phyloP scores from a whole-genome alignment of 2,797 vertebrate genomes.

The Peromyscus aztecus region DNA sequence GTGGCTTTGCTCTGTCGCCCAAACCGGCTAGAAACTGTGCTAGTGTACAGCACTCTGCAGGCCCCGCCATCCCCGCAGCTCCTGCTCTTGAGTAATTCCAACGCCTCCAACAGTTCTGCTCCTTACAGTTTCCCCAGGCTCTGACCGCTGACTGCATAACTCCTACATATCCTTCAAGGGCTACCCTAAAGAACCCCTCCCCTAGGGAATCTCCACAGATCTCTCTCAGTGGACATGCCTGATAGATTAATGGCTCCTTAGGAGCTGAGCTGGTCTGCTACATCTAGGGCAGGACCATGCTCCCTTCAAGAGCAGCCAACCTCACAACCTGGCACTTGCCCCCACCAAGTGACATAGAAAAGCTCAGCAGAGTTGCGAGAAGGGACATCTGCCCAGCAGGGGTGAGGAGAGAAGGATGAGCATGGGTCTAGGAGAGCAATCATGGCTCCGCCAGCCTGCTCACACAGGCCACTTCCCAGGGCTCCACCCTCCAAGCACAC shows the following conservation, averaged over 20 bases:
- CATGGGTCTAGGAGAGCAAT: not conserved
- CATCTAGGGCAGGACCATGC: not conserved
- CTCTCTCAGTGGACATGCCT: not conserved
- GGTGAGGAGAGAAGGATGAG: not conserved
- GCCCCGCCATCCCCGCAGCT: too few species aligned
- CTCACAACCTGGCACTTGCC: not conserved
- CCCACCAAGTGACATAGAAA: not conserved
- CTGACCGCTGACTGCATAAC: not conserved
- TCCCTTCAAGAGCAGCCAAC: not conserved
- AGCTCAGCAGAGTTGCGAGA: not conserved
- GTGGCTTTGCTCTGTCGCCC: accelerated
- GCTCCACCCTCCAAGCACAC: not conserved
- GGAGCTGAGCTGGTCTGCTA: not conserved
- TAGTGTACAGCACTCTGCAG: too few species aligned
- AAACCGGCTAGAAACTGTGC: not conserved
- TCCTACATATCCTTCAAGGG: not conserved
- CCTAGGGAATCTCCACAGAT: conserved; percentile 9
- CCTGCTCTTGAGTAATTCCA: not conserved
- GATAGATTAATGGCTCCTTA: too few species aligned
- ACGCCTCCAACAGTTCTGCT: not conserved
- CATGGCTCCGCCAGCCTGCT: not conserved
- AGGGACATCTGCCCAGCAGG: not conserved
- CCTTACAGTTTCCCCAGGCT: not conserved
- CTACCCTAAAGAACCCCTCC: not conserved
- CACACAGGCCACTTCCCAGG: not conserved